Conservation (phyloP, 2,888 invertebrate genomes). For the Xestia c-nigrum region DNA sequence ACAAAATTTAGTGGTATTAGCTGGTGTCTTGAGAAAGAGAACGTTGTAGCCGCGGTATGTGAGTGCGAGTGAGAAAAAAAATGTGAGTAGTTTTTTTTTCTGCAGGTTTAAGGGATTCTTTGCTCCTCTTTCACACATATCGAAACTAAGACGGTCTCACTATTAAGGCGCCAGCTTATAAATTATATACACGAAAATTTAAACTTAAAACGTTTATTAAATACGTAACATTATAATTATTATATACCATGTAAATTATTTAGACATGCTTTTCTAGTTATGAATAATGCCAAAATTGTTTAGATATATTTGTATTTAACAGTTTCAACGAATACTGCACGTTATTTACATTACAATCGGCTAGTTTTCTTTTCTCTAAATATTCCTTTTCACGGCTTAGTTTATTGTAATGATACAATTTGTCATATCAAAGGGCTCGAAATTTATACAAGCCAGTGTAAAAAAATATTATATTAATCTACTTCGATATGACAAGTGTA, state of each 20-base stretch:
- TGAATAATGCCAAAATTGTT: conserved; percentile 66
- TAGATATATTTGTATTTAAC: conserved; percentile 53
- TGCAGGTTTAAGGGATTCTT: not conserved
- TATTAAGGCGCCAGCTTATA: conserved; percentile 41
- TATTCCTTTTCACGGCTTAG: conserved; percentile 19
- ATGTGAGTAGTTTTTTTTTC: too few relatives aligned
- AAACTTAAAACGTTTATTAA: conserved; percentile 59
- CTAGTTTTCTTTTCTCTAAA: conserved; percentile 32
- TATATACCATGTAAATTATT: conserved; percentile 59
- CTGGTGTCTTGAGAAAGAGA: conserved; percentile 29
- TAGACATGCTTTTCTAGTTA: conserved; percentile 65
- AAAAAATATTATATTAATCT: conserved; percentile 13
- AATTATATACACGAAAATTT: conserved; percentile 57
- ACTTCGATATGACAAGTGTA: conserved; percentile 51
- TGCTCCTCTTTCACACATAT: not conserved
- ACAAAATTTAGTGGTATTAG: conserved; percentile 53
- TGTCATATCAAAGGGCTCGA: conserved; percentile 46
- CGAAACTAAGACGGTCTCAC: conserved; percentile 22
- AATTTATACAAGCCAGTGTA: conserved; percentile 18
- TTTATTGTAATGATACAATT: conserved; percentile 44
- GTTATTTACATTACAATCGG: conserved; percentile 38
- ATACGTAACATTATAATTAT: conserved; percentile 63
- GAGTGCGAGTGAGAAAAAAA: not conserved
- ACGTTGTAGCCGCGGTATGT: not conserved
- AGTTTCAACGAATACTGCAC: conserved; percentile 53